Base-by-base conservation (phyloP, 2,888 invertebrate genomes). In the Drosophila nr. medialis region DNA sequence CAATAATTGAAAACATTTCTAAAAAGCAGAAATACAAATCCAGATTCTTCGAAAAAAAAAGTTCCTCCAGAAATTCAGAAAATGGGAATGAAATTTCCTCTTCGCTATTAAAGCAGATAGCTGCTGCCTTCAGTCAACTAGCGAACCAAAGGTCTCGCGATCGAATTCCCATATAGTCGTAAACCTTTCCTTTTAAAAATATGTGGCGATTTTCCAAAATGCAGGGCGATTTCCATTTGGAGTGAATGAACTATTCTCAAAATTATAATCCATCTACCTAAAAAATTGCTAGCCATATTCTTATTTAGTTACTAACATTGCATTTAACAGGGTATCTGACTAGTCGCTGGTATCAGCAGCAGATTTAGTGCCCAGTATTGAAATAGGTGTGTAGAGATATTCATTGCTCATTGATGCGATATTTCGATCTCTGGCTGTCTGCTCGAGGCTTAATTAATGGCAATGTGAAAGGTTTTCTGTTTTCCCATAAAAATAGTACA, bases 371-470 rank as follows among this genome's bases (percentile, higher is more conserved):
- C 60, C 34, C 54, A n/a, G 40, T 49, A 71, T 70, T 27, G 53
- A 38, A 48, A 32, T 60, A 18, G 59, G 29, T 50, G 34, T 67
- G 49, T 21, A 8, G 55, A 27, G 53, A 48, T 32, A 65, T 48
- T 34, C 45, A 30, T 79, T 65, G 82, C 73, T 84, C 83, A 85
- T 74, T 75, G 80, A 73, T 64, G 72, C 65, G 69, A 72, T 64
- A 68, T 64, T 40, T 63, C 64, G 54, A 55, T 51, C 63, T 49
- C 58, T 72, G 64, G 56, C 69, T 62, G 60, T 66, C 51, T 53
- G 71, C 55, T 27, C 65, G 63, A 85, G 76, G 70, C 85, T 85
- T 82, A 80, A 74, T 82, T 79, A 84, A 79, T 79, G 80, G 63
- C 58, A 36, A 49, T 29, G 32, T 34, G 27, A 34, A 55, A 34